These are phyloP conservation scores for Acromyrmex echinatior DNA, from an alignment of 1,140 invertebrate species.

Conservation along the genomic window DNA sequence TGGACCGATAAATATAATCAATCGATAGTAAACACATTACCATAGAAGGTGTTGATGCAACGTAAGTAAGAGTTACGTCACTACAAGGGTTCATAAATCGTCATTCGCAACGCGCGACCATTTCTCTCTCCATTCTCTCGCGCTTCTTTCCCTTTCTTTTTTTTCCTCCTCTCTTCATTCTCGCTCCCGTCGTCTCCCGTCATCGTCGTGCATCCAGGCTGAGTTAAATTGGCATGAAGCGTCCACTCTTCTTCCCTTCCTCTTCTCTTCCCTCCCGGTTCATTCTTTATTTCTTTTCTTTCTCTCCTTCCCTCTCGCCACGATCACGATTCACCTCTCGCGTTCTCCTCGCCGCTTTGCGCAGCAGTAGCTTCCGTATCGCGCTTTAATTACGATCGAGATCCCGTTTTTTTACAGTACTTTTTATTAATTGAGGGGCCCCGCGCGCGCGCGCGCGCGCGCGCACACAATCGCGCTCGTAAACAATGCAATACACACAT, in stretches of 20 bases:
- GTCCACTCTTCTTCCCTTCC: slow-evolving; percentile 73
- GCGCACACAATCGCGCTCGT: slow-evolving; percentile 28
- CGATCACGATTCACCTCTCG: slow-evolving; percentile 24
- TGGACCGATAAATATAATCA: slow-evolving; percentile 9
- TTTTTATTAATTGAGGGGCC: slow-evolving; percentile 81
- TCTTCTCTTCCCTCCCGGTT: slow-evolving; percentile 11
- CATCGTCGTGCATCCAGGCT: slow-evolving; percentile 54
- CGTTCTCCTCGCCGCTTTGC: slow-evolving; percentile 27
- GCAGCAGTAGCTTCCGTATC: slow-evolving; percentile 80
- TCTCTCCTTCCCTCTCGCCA: background rate
- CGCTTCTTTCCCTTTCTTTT: slow-evolving; percentile 16
- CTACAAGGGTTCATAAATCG: slow-evolving; percentile 24
- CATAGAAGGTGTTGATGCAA: background rate
- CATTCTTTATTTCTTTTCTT: background rate
- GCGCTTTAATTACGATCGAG: slow-evolving; percentile 83
- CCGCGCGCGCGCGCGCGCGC: slow-evolving; percentile 16
- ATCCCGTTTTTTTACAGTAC: slow-evolving; percentile 81
- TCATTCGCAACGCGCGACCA: slow-evolving; percentile 17
- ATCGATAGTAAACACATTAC: background rate
- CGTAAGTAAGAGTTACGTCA: slow-evolving; percentile 29
- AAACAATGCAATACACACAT: slow-evolving; percentile 34
- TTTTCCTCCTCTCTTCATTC: slow-evolving; percentile 16
- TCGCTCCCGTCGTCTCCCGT: slow-evolving; percentile 18
- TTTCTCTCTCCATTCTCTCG: slow-evolving; percentile 33
- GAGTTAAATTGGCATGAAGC: slow-evolving; percentile 86